Conservation (phyloP, 2,797 vertebrate genomes). For the Rhynchonycteris naso region DNA sequence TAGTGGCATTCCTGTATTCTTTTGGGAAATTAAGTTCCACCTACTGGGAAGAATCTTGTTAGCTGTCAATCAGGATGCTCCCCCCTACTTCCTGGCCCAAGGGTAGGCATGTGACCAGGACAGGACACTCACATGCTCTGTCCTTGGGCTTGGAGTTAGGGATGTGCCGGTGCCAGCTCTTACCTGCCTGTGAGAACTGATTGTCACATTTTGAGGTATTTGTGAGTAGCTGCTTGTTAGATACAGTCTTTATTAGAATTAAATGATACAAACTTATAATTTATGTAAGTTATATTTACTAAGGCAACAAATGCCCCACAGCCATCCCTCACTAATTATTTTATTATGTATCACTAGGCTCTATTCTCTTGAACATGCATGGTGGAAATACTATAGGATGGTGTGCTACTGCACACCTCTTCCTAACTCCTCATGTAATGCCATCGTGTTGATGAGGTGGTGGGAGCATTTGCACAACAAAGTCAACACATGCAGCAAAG, state of each 20-base stretch:
- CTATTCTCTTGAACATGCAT: not conserved
- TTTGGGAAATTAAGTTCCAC: not conserved
- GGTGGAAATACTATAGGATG: accelerated
- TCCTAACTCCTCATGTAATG: not conserved
- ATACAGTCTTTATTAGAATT: not conserved
- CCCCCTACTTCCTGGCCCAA: not conserved
- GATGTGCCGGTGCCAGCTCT: not conserved
- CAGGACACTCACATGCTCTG: not conserved
- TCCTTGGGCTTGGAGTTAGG: not conserved
- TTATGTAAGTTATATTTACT: not conserved
- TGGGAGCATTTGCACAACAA: not conserved
- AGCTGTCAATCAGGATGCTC: not conserved
- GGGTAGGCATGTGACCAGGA: not conserved
- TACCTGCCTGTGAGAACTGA: not conserved
- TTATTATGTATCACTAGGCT: not conserved
- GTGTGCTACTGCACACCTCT: no score
- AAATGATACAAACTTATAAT: not conserved
- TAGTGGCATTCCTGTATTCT: not conserved
- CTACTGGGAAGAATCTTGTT: not conserved
- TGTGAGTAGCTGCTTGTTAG: not conserved
- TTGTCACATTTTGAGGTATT: not conserved
- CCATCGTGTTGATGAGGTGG: accelerated
- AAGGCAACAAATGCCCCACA: not conserved
- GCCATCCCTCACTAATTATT: not conserved
- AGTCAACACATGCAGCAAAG: not conserved